Percentiles rank a stretch among this genome's conserved stretches.
Evolutionary conservation across 2,797 vertebrate species (phyloP).

Genomic region (Anabacerthia variegaticeps): DNA sequence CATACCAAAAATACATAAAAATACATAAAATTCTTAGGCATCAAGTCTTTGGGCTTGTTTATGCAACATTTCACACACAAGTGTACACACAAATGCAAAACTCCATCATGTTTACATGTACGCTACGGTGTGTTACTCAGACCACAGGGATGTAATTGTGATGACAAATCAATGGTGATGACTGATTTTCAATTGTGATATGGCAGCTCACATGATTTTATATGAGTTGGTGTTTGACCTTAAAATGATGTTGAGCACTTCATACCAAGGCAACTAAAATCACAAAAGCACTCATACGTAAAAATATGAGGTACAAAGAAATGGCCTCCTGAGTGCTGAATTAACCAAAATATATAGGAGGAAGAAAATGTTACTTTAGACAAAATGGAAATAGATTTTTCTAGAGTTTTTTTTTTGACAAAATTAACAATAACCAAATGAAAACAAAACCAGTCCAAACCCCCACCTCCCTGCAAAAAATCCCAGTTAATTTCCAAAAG

Average conservation of each 20-base stretch:
- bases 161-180: neutral
- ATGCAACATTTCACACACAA: neutral
- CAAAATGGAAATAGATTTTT: neutral
- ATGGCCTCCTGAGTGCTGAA: neutral
- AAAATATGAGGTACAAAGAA: neutral
- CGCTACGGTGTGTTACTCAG: neutral
- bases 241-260: neutral
- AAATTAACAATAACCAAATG: neutral
- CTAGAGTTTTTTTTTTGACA: neutral
- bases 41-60: neutral
- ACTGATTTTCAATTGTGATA: neutral
- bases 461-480: fast-evolving
- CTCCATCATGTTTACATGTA: neutral
- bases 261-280: neutral
- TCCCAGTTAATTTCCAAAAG: neutral
- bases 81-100: neutral
- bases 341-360: neutral
- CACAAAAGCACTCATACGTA: fast-evolving
- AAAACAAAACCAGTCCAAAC: neutral
- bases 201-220: neutral
- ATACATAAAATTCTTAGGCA: too few relatives aligned
- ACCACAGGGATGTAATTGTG: neutral
- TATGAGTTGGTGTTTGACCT: neutral
- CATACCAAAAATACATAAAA: too few relatives aligned
- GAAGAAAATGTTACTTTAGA: neutral